phyloP scores from a whole-genome alignment of 2,888 invertebrate genomes.

The Pycnomerus fuliginosus region DNA sequence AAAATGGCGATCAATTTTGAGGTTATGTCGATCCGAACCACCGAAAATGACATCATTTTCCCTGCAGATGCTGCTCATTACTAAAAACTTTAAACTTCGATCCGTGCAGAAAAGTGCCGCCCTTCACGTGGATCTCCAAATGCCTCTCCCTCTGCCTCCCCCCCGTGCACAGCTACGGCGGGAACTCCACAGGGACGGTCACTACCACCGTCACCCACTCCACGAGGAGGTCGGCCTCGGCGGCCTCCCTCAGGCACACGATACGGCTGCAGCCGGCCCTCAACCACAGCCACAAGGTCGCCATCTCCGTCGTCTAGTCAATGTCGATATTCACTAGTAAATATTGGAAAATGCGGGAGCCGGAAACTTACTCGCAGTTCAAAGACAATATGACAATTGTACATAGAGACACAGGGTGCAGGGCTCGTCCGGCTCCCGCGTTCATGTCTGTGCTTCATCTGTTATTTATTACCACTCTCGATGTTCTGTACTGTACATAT shows the following conservation, averaged over 20 bases:
- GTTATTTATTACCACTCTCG: no score
- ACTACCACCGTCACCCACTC: conserved; percentile 49
- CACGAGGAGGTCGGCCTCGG: conserved; percentile 47
- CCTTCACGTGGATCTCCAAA: conserved; percentile 70
- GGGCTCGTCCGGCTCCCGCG: no score
- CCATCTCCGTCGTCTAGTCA: conserved; percentile 49
- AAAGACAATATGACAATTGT: neutral
- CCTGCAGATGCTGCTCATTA: conserved; percentile 44
- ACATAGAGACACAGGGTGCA: no score
- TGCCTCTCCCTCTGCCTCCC: conserved; percentile 48
- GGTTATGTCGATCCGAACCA: no score
- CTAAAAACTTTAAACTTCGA: conserved; percentile 44
- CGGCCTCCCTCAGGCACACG: conserved; percentile 46
- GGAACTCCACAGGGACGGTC: conserved; percentile 42
- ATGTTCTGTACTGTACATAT: no score
- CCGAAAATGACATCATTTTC: no score
- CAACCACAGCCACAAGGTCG: conserved; percentile 46
- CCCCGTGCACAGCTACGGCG: conserved; percentile 39
- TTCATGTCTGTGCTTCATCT: neutral
- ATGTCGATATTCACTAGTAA: conserved; percentile 1
- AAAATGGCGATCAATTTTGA: no score
- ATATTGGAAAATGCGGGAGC: no score
- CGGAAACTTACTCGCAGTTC: neutral
- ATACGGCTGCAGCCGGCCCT: conserved; percentile 46
- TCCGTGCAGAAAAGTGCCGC: conserved; percentile 61